Evolutionary conservation across 2,888 invertebrate species (phyloP), one percentile per base, ranked within the genome.

Genomic region (Exocentrus adspersus): DNA sequence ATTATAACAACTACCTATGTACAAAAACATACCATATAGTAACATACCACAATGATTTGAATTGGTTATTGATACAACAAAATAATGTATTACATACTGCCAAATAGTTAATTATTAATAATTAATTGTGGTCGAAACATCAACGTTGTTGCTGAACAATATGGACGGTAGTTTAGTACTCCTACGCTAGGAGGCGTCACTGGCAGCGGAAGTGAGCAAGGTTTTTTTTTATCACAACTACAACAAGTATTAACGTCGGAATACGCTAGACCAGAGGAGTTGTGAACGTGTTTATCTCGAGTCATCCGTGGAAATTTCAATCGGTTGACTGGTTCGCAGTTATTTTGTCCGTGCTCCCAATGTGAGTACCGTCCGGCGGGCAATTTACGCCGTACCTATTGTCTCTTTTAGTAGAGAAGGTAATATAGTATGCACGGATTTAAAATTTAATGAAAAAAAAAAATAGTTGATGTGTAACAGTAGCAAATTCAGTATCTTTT

Each of bases 161-260:
- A 65, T 56, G 62, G 52, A 57, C 66, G 68, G 68, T 71, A 71
- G 69, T 69, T 66, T 65, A 61, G 67, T 64, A 73, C 76, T 76
- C 76, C 76, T 76, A 73, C 77, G 73, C 73, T 59, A 72, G 68
- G 71, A 68, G 76, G 74, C 72, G 73, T 65, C 73, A 63, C 65
- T 62, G 51, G 63, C 62, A 32, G 72, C 78, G 79, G 79, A 79
- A 78, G 78, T 77, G 75, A 75, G 72, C 79, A 79, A 79, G 79
- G 79, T 73, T 79, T 79, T 73, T 79, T 79, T 79, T 79, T 79
- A 77, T 77, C 77, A 75, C 76, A 75, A 74, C 75, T 72, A 76
- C 75, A 72, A 72, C 72, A 71, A 72, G 75, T 75, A 75, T 75
- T 77, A 75, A 76, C 77, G 73, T 72, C 72, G 65, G 69, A 74